Evolutionary conservation across 1,140 invertebrate genomes (phyloP).

Genomic region (Drosophila setifemur): DNA sequence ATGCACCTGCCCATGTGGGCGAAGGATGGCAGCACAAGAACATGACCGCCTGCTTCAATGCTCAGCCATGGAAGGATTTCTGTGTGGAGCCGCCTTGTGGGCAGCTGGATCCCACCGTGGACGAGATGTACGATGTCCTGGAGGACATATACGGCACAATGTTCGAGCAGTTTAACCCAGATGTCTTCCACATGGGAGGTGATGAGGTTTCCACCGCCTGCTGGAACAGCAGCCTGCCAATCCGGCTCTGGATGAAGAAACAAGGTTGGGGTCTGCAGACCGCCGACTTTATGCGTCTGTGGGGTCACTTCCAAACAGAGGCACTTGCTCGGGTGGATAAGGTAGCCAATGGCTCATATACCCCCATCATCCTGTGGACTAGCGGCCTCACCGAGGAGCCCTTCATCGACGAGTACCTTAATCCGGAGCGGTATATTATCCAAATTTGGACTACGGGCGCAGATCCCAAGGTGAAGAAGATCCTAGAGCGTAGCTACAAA

Average conservation of each 20-base stretch:
- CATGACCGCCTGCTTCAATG: constrained; percentile 87
- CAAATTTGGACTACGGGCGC: constrained; percentile 89
- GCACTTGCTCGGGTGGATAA: constrained; percentile 86
- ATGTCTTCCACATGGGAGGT: constrained; percentile 95
- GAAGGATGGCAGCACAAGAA: constrained; percentile 92
- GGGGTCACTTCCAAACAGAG: constrained; percentile 89
- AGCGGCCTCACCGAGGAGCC: constrained; percentile 88
- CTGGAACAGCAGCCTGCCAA: constrained; percentile 88
- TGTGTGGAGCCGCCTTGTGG: constrained; percentile 95
- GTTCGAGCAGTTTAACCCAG: constrained; percentile 85
- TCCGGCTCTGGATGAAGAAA: constrained; percentile 87
- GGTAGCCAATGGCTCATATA: constrained; percentile 73
- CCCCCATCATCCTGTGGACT: constrained; percentile 91
- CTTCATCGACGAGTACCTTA: constrained; percentile 87
- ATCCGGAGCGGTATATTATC: constrained; percentile 90
- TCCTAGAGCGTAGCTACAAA: constrained; percentile 88
- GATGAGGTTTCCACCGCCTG: constrained; percentile 91
- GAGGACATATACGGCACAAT: constrained; percentile 88
- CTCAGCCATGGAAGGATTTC: constrained; percentile 89
- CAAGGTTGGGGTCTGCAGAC: constrained; percentile 85
- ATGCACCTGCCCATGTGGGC: constrained; percentile 93
- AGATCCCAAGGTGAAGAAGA: constrained; percentile 86
- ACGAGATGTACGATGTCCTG: constrained; percentile 89
- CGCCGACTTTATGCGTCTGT: constrained; percentile 88
- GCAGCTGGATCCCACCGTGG: constrained; percentile 90